Conservation (phyloP, 1,140 invertebrate genomes). For the Papilio aristodemus region DNA sequence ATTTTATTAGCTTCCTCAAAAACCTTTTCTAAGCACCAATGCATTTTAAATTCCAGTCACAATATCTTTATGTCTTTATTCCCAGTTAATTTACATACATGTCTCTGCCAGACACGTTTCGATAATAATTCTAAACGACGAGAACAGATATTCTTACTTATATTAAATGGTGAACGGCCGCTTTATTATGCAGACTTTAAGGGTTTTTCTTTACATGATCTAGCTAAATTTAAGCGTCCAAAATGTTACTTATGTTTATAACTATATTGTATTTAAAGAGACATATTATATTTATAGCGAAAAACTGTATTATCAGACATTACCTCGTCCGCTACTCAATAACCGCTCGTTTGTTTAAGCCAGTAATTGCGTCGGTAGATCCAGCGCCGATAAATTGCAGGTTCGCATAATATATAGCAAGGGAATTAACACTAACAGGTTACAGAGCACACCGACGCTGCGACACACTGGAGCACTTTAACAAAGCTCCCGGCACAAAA, state of each 20-base stretch:
- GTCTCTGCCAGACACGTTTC: no score
- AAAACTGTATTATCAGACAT: slow-evolving; percentile 36
- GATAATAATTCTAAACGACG: no score
- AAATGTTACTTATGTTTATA: no score
- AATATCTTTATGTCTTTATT: not conserved
- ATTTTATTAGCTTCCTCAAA: no score
- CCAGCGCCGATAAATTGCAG: slow-evolving; percentile 56
- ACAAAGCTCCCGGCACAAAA: slow-evolving; percentile 36
- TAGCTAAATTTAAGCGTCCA: no score
- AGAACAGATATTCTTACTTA: no score
- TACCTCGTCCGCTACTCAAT: slow-evolving; percentile 42
- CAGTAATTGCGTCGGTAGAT: slow-evolving; percentile 58
- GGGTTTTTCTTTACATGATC: no score
- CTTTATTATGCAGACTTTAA: no score
- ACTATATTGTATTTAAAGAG: not conserved
- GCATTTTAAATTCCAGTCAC: not conserved
- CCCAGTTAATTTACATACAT: no score
- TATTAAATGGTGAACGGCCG: no score
- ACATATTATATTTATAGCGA: slow-evolving; percentile 12
- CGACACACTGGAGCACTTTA: slow-evolving; percentile 34
- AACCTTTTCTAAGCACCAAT: no score
- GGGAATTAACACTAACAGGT: slow-evolving; percentile 51
- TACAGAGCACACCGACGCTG: slow-evolving; percentile 36
- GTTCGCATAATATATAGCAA: slow-evolving; percentile 55
- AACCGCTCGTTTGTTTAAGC: slow-evolving; percentile 56